A percentile compares a stretch with the other conserved stretches of the same genome.
Conservation (phyloP, 2,888 invertebrate species). For the Drosophila testacea region DNA sequence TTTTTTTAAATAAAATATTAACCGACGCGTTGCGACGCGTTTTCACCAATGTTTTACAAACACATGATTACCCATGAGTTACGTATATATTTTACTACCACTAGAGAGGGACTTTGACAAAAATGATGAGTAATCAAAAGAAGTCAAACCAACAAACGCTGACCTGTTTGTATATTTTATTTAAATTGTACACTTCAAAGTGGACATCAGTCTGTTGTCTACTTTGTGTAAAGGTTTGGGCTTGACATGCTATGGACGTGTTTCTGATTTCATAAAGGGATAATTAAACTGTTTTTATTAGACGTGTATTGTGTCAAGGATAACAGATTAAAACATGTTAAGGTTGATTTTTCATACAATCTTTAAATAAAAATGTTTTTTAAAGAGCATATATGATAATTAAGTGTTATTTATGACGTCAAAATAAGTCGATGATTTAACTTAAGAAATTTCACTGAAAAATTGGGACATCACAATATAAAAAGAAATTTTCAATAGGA, state of each 20-base stretch:
- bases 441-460: too few species aligned
- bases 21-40: too few species aligned
- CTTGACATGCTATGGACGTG: constrained; percentile 32
- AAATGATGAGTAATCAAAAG: constrained; percentile 24
- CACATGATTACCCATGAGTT: constrained; percentile 1
- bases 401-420: too few species aligned
- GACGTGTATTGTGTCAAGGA: constrained; percentile 22
- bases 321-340: neutral
- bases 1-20: neutral
- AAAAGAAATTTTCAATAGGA: neutral
- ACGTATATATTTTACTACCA: neutral
- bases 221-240: neutral
- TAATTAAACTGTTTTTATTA: constrained; percentile 19
- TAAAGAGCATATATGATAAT: too few species aligned
- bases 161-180: constrained; percentile 4
- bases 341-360: neutral
- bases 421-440: too few species aligned
- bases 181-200: constrained; percentile 9
- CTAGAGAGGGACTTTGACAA: neutral
- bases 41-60: constrained; percentile 4
- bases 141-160: constrained; percentile 10
- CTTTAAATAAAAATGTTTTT: neutral
- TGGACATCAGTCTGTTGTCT: neutral
- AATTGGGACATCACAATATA: neutral
- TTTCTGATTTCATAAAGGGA: constrained; percentile 20